A percentile compares a stretch with the other conserved stretches of the same genome.
phyloP scores from a whole-genome alignment of 2,888 invertebrate species.

The Scaptomyza flava region DNA sequence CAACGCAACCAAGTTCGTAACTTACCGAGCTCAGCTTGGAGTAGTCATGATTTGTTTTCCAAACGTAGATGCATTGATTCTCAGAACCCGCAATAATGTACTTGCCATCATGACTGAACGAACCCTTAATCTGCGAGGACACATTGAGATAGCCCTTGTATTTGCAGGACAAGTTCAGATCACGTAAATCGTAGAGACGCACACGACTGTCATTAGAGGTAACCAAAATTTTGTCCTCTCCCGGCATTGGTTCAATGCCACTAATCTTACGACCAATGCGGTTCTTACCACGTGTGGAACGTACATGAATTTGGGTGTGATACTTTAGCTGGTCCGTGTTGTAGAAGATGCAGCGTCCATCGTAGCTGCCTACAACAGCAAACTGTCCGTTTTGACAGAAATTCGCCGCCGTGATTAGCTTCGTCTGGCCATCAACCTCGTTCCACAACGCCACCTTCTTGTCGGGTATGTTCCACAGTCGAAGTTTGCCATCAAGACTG shows the following conservation, averaged over 20 bases:
- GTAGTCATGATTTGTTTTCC: conserved; percentile 98
- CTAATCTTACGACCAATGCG: conserved; percentile 97
- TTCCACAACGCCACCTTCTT: conserved; percentile 99
- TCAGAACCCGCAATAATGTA: conserved; percentile 99
- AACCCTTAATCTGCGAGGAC: conserved; percentile 98
- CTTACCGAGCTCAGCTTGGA: conserved; percentile 94
- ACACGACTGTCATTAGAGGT: conserved; percentile 99
- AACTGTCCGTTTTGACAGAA: conserved; percentile 99
- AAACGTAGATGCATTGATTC: conserved; percentile 98
- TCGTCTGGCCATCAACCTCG: conserved; percentile 97
- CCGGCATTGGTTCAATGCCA: conserved; percentile 98
- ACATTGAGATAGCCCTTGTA: conserved; percentile 97
- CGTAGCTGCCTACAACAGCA: conserved; percentile 99
- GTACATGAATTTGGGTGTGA: conserved; percentile 98
- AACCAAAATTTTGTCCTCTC: conserved; percentile 97
- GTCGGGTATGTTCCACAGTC: conserved; percentile 99
- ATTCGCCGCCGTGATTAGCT: conserved; percentile 97
- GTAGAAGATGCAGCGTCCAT: conserved; percentile 99
- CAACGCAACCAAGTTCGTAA: too few species aligned
- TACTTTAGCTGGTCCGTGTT: conserved; percentile 99
- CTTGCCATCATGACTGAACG: conserved; percentile 98
- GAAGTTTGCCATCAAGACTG: conserved; percentile 97
- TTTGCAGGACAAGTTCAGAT: conserved; percentile 97
- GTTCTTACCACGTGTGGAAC: conserved; percentile 97
- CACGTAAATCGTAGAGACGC: conserved; percentile 96